Percentiles rank a stretch among this genome's conserved stretches.
Evolutionary conservation across 2,797 vertebrate genomes (phyloP).

Genomic region (Babyrousa celebensis): DNA sequence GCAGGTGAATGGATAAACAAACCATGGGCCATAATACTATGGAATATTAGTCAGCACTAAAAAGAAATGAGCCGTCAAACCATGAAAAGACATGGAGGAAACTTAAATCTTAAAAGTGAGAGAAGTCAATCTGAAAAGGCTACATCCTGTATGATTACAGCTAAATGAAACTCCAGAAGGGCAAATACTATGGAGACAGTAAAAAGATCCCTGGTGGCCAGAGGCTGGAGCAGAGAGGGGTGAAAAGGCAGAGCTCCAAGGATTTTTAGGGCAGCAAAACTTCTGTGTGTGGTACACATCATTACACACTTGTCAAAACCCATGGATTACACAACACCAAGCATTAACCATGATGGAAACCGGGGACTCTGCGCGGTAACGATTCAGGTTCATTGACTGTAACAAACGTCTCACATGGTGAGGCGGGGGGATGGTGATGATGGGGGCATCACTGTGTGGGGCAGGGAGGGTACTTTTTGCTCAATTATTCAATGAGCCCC

Average conservation of each 20-base stretch:
- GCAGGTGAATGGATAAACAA: not conserved
- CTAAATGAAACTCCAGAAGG: not conserved
- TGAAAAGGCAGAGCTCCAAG: too few species aligned
- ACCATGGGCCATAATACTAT: not conserved
- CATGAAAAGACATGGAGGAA: not conserved
- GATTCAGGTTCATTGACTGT: not conserved
- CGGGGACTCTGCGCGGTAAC: not conserved
- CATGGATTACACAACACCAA: not conserved
- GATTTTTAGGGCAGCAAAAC: not conserved
- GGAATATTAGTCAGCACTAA: not conserved
- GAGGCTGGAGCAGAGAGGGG: not conserved
- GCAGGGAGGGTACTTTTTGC: not conserved
- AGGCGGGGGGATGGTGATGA: not conserved
- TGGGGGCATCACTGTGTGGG: fast-evolving
- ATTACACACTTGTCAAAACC: not conserved
- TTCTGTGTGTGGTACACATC: not conserved
- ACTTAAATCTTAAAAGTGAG: not conserved
- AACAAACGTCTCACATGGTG: too few species aligned
- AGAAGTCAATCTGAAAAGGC: not conserved
- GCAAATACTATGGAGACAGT: not conserved
- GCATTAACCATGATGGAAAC: not conserved
- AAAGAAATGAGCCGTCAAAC: not conserved
- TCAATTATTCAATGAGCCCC: not conserved
- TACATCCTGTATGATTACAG: not conserved
- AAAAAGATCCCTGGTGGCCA: not conserved